Evolutionary conservation across 2,888 invertebrate species (phyloP).

Genomic region (Onthophagus sagittarius): DNA sequence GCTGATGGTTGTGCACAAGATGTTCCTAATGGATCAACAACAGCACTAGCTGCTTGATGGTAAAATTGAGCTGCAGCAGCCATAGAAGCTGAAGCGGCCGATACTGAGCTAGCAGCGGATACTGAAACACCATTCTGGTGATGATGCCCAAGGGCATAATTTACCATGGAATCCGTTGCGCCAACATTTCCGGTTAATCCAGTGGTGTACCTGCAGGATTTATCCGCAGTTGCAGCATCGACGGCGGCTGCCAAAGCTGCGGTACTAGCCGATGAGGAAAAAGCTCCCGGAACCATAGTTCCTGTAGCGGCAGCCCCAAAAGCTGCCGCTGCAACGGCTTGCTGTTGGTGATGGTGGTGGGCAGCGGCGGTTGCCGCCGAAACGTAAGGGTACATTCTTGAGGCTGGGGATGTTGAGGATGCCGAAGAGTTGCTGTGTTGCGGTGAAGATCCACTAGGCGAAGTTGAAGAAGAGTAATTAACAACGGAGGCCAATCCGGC

Average conservation of each 20-base stretch:
- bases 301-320: conserved; percentile 62
- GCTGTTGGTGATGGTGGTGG: conserved; percentile 69
- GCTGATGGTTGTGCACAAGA: conserved; percentile 67
- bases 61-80: conserved; percentile 77
- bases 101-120: conserved; percentile 64
- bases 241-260: conserved; percentile 61
- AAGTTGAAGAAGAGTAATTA: conserved; percentile 55
- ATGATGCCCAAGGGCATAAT: conserved; percentile 75
- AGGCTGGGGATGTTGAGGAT: conserved; percentile 58
- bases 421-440: conserved; percentile 59
- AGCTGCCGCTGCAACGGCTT: conserved; percentile 62
- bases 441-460: conserved; percentile 68
- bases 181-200: conserved; percentile 58
- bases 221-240: conserved; percentile 66
- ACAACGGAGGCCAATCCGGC: conserved; percentile 67
- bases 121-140: conserved; percentile 63
- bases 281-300: conserved; percentile 60
- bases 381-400: conserved; percentile 92
- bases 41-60: conserved; percentile 77
- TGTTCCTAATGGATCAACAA: conserved; percentile 72
- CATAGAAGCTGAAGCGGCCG: conserved; percentile 68
- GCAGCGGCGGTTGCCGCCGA: conserved; percentile 61
- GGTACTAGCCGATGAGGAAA: conserved; percentile 53
- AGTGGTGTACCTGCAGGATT: conserved; percentile 77
- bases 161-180: conserved; percentile 74